Evolutionary conservation across 2,888 invertebrate genomes (phyloP).

Genomic region (Scotopteryx bipunctaria): DNA sequence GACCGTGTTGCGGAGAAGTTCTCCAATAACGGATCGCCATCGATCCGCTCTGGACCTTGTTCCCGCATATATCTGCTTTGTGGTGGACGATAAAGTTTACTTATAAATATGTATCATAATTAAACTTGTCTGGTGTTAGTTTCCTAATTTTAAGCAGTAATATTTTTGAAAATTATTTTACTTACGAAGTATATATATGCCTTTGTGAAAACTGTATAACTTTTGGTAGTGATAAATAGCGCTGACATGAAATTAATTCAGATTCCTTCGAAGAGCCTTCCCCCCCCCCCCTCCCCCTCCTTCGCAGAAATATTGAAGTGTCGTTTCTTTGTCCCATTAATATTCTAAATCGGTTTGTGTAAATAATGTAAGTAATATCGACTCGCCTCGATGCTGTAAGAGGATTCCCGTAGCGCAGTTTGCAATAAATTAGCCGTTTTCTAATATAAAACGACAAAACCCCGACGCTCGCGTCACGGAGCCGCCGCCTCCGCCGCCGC

Average conservation of each 20-base stretch:
- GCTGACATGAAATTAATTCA: not conserved
- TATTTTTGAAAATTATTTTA: no score
- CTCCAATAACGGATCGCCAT: constrained; percentile 82
- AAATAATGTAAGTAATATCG: constrained; percentile 51
- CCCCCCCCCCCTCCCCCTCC: not conserved
- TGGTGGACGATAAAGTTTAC: constrained; percentile 13
- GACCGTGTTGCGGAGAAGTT: constrained; percentile 84
- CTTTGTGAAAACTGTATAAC: not conserved
- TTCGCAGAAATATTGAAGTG: constrained; percentile 15
- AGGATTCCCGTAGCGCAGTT: constrained; percentile 72
- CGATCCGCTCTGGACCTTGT: constrained; percentile 70
- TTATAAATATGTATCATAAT: constrained; percentile 3
- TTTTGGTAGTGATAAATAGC: not conserved
- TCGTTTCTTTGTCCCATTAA: constrained; percentile 23
- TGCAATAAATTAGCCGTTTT: constrained; percentile 81
- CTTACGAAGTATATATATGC: no score
- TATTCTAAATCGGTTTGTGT: constrained; percentile 39
- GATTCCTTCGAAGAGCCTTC: not conserved
- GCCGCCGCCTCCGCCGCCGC: constrained; percentile 33
- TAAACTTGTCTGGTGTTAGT: no score
- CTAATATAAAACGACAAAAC: constrained; percentile 83
- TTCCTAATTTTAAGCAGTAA: no score
- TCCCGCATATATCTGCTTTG: constrained; percentile 58
- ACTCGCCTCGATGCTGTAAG: constrained; percentile 56
- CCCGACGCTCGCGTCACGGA: constrained; percentile 59